A percentile compares a stretch with the other conserved stretches of the same genome.
Evolutionary conservation across 2,888 invertebrate species (phyloP).

Genomic region (Heteropelma amictum): DNA sequence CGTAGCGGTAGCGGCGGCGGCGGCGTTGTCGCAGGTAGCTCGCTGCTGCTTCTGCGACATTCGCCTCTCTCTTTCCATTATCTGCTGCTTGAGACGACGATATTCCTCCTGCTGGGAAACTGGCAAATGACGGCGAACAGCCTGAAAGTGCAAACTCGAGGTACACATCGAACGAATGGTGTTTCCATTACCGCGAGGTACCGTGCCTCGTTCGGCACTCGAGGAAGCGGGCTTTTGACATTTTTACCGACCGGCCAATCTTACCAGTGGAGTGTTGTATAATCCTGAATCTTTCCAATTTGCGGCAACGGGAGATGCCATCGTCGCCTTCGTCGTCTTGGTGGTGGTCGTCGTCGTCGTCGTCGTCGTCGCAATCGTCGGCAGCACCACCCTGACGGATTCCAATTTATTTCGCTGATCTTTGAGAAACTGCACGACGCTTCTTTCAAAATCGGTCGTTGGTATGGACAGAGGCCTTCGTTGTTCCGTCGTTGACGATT

Average conservation of each 20-base stretch:
- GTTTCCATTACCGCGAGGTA: no score
- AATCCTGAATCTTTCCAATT: constrained; percentile 32
- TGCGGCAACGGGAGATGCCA: constrained; percentile 10
- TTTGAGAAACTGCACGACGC: constrained; percentile 72
- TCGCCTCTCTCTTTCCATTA: constrained; percentile 71
- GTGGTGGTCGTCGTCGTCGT: constrained; percentile 7
- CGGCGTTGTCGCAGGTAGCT: no score
- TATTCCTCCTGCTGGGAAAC: constrained; percentile 77
- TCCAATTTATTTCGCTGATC: constrained; percentile 72
- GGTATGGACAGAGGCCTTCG: constrained; percentile 61
- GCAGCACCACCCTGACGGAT: constrained; percentile 51
- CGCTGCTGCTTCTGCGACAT: no score
- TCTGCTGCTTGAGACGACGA: constrained; percentile 74
- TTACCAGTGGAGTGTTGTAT: constrained; percentile 61
- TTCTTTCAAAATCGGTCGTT: constrained; percentile 73
- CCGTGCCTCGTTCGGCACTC: no score
- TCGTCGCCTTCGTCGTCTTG: constrained; percentile 2
- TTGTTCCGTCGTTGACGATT: neutral
- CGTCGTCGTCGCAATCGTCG: constrained; percentile 37
- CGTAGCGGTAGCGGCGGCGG: no score
- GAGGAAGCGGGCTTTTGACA: no score
- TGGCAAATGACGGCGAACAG: constrained; percentile 75
- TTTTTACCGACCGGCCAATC: no score
- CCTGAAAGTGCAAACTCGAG: constrained; percentile 66
- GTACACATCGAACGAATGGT: neutral